A percentile compares a stretch with the other conserved stretches of the same genome.
phyloP scores from a whole-genome alignment of 1,140 invertebrate genomes.

The Bombus haemorrhoidalis region DNA sequence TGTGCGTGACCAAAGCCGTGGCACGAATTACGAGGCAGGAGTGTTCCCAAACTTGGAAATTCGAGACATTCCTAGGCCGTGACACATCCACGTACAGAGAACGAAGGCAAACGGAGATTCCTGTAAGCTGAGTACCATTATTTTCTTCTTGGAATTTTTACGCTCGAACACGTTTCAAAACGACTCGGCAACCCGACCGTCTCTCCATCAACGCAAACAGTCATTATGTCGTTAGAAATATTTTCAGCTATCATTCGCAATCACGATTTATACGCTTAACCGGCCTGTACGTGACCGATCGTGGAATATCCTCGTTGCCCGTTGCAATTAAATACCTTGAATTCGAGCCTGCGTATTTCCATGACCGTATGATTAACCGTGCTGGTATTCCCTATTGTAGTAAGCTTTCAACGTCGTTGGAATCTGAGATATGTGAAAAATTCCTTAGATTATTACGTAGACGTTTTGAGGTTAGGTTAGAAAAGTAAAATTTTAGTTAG shows the following conservation, averaged over 20 bases:
- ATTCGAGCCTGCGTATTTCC: constrained; percentile 19
- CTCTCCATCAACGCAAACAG: constrained; percentile 37
- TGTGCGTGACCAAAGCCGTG: constrained; percentile 50
- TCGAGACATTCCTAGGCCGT: constrained; percentile 63
- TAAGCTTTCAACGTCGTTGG: not conserved
- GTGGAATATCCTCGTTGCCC: constrained; percentile 20
- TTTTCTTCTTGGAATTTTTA: constrained; percentile 62
- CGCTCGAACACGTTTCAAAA: constrained; percentile 36
- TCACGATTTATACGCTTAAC: constrained; percentile 55
- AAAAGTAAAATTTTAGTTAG: too few species aligned
- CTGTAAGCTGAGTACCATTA: constrained; percentile 49
- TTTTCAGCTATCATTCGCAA: constrained; percentile 60
- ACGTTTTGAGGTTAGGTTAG: not conserved
- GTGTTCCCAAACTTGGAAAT: constrained; percentile 71
- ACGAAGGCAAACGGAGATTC: constrained; percentile 63
- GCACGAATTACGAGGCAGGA: constrained; percentile 65
- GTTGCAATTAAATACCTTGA: constrained; percentile 29
- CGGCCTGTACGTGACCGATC: constrained; percentile 42
- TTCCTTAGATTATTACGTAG: not conserved
- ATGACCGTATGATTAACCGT: not conserved
- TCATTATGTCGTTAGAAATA: constrained; percentile 57
- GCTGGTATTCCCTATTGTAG: not conserved
- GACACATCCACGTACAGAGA: constrained; percentile 43
- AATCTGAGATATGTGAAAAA: not conserved
- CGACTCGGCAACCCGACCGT: constrained; percentile 37